These are phyloP conservation scores for Campoplex nolae DNA, from an alignment of 2,888 invertebrate genomes.

Conservation along the genomic window DNA sequence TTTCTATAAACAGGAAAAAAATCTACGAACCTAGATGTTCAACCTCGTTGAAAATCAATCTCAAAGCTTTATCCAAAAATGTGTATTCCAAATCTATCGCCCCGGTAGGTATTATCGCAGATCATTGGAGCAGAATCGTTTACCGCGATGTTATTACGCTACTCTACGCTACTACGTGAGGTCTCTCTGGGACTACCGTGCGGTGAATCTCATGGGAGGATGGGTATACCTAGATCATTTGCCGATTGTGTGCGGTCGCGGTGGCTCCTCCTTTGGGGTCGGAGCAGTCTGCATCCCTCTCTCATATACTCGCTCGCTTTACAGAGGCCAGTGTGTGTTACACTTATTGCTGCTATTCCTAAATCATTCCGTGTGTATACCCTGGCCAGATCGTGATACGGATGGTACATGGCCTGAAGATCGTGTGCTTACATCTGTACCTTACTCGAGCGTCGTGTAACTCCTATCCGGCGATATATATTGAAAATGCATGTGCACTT, in stretches of 20 bases:
- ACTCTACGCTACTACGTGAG: conserved; percentile 6
- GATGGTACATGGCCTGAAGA: conserved; percentile 39
- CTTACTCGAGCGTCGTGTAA: conserved; percentile 25
- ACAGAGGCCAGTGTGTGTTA: conserved; percentile 19
- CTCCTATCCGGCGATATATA: conserved; percentile 5
- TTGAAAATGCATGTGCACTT: conserved; percentile 17
- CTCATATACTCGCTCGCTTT: conserved; percentile 11
- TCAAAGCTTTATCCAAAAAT: too few species aligned
- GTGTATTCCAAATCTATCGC: not conserved
- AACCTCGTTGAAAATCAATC: not conserved
- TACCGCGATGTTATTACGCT: conserved; percentile 32
- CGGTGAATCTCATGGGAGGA: conserved; percentile 37
- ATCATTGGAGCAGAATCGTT: conserved; percentile 48
- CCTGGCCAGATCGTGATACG: conserved; percentile 59
- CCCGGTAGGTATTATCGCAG: not conserved
- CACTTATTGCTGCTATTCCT: conserved; percentile 30
- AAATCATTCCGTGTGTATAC: conserved; percentile 44
- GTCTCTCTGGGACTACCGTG: conserved; percentile 38
- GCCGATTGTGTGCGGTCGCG: conserved; percentile 61
- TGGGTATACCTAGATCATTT: conserved; percentile 54
- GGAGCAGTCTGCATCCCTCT: conserved; percentile 1
- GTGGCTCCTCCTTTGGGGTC: conserved; percentile 45
- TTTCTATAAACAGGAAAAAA: too few species aligned
- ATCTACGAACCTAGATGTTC: not conserved
- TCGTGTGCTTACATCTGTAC: conserved; percentile 54